Evolutionary conservation across 1,140 invertebrate genomes (phyloP).

Genomic region (Anoplophora glabripennis): DNA sequence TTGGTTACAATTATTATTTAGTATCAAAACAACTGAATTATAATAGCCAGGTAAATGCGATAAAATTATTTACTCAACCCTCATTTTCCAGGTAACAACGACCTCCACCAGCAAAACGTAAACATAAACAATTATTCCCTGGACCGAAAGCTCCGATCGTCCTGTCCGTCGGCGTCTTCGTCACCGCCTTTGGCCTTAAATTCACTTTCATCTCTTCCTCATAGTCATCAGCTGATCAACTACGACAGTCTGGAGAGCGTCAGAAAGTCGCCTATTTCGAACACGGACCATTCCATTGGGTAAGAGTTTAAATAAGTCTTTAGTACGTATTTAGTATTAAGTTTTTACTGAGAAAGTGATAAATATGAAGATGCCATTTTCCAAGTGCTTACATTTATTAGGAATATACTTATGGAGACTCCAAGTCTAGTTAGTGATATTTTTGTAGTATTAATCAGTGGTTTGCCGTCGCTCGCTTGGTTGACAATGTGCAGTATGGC

Average conservation of each 20-base stretch:
- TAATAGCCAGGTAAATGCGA: not conserved
- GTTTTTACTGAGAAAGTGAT: no score
- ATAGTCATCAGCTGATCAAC: constrained; percentile 49
- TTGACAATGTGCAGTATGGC: no score
- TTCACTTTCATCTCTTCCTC: constrained; percentile 54
- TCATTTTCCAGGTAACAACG: constrained; percentile 55
- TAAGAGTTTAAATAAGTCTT: constrained; percentile 24
- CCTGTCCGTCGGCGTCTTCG: constrained; percentile 52
- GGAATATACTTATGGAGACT: no score
- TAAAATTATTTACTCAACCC: constrained; percentile 3
- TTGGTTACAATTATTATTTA: no score
- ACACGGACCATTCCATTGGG: constrained; percentile 40
- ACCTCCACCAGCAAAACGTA: constrained; percentile 49
- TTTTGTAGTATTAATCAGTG: no score
- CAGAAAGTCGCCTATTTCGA: constrained; percentile 47
- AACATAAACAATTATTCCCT: constrained; percentile 50
- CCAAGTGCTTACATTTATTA: no score
- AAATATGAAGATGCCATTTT: no score
- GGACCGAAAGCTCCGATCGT: constrained; percentile 53
- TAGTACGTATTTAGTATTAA: no score
- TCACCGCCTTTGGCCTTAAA: constrained; percentile 55
- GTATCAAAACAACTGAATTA: no score
- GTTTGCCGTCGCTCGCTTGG: no score
- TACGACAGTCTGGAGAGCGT: constrained; percentile 53
- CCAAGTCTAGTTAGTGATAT: no score